A percentile compares a stretch with the other conserved stretches of the same genome.
Evolutionary conservation across 2,113 vertebrate species (phyloP).

Genomic region (Callopanchax toddi): DNA sequence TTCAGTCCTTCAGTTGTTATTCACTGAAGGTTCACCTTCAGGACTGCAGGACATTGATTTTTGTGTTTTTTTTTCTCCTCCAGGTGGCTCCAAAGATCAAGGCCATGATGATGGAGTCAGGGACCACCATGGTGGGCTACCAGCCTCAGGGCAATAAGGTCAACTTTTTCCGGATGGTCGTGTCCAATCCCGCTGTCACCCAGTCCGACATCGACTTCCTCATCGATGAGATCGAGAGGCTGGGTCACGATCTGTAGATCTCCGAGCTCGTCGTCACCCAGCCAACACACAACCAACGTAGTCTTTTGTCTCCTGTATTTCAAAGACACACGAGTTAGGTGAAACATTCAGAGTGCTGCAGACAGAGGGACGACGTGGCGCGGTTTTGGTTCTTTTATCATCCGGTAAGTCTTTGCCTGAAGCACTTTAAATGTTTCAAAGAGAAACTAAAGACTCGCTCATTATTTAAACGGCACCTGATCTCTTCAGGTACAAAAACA

Average conservation of each 20-base stretch:
- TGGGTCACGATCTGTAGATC: conserved; percentile 91
- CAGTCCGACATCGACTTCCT: conserved; percentile 98
- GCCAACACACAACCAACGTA: neutral
- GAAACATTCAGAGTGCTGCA: conserved; percentile 50
- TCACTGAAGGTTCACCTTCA: neutral
- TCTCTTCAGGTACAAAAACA: conserved; percentile 37
- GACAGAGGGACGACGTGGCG: conserved; percentile 27
- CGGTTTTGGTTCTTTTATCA: conserved; percentile 22
- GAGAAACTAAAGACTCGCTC: conserved; percentile 19
- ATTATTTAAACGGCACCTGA: conserved; percentile 32
- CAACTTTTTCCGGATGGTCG: conserved; percentile 99
- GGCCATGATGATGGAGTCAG: conserved; percentile 98
- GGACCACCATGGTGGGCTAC: conserved; percentile 98
- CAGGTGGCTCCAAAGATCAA: conserved; percentile 98
- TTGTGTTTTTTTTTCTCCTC: conserved; percentile 5
- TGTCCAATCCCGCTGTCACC: conserved; percentile 93
- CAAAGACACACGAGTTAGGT: neutral
- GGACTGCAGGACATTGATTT: neutral
- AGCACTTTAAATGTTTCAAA: conserved; percentile 42
- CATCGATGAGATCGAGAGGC: conserved; percentile 93
- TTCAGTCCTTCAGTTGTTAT: too few relatives aligned
- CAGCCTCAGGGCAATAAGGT: conserved; percentile 96
- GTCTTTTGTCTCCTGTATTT: conserved; percentile 8
- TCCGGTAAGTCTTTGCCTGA: conserved; percentile 20
- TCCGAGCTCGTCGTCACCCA: neutral